phyloP scores from a whole-genome alignment of 2,797 vertebrate species.

The Sardinella longiceps region DNA sequence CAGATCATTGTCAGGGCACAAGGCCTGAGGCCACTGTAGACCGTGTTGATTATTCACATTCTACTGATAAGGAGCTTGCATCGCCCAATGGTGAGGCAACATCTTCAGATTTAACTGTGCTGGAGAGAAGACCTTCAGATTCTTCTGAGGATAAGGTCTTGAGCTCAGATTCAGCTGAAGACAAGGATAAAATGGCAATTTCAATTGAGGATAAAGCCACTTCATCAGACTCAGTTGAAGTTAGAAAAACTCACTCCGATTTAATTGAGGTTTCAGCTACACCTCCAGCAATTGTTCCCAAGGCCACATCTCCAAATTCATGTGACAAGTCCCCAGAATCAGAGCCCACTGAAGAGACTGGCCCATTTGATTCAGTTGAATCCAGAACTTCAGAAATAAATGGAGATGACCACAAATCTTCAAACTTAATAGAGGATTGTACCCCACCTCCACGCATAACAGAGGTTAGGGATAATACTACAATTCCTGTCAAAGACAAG shows the following conservation, averaged over 20 bases:
- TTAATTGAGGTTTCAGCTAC: not conserved
- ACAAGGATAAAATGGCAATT: not conserved
- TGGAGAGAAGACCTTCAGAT: conserved; percentile 32
- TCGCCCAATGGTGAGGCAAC: not conserved
- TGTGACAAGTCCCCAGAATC: not conserved
- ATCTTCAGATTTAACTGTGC: not conserved
- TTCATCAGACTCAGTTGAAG: not conserved
- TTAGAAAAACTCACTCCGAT: not conserved
- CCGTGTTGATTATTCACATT: not conserved
- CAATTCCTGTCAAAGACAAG: not conserved
- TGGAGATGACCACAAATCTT: not conserved
- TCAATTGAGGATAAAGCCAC: not conserved
- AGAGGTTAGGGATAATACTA: not conserved
- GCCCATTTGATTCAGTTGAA: not conserved
- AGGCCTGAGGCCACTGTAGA: not conserved
- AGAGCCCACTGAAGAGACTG: not conserved
- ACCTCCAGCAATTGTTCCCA: not conserved
- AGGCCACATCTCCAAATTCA: not conserved
- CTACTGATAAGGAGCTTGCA: not conserved
- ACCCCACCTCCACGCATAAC: not conserved
- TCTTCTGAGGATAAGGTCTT: not conserved
- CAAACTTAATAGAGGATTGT: not conserved
- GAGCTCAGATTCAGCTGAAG: not conserved
- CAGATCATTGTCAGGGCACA: not conserved
- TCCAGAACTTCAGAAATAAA: not conserved